Conservation (phyloP, 2,113 vertebrate genomes). For the Ranitomeya imitator region DNA sequence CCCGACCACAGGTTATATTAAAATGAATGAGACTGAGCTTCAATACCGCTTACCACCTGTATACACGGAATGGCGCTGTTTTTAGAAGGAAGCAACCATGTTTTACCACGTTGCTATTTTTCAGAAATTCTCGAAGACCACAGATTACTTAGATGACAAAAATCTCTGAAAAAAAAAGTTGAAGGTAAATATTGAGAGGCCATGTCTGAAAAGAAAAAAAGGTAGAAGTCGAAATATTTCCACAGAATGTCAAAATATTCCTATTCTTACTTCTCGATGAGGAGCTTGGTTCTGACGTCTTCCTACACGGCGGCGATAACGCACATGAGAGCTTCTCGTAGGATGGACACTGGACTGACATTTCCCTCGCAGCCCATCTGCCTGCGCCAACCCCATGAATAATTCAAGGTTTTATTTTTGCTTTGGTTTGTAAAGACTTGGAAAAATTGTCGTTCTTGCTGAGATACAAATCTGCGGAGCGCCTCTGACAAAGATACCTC, state of each 20-base stretch:
- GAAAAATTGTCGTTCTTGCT: neutral
- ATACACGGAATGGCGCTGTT: neutral
- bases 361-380: constrained; percentile 42
- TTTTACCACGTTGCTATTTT: neutral
- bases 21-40: neutral
- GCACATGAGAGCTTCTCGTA: neutral
- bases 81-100: neutral
- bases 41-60: neutral
- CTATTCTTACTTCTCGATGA: neutral
- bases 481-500: neutral
- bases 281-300: neutral
- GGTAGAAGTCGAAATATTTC: constrained; percentile 3
- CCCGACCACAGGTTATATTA: neutral
- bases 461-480: constrained; percentile 1
- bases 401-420: constrained; percentile 35
- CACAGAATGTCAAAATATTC: constrained; percentile 33
- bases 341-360: constrained; percentile 36
- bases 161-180: neutral
- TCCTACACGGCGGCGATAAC: constrained; percentile 15
- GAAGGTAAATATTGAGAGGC: constrained; percentile 18
- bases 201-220: neutral
- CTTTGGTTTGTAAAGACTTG: neutral
- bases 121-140: neutral
- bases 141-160: neutral
- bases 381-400: constrained; percentile 10